These are phyloP conservation scores for Gadopsis marmoratus DNA, from an alignment of 2,797 vertebrate genomes.

Conservation along the genomic window DNA sequence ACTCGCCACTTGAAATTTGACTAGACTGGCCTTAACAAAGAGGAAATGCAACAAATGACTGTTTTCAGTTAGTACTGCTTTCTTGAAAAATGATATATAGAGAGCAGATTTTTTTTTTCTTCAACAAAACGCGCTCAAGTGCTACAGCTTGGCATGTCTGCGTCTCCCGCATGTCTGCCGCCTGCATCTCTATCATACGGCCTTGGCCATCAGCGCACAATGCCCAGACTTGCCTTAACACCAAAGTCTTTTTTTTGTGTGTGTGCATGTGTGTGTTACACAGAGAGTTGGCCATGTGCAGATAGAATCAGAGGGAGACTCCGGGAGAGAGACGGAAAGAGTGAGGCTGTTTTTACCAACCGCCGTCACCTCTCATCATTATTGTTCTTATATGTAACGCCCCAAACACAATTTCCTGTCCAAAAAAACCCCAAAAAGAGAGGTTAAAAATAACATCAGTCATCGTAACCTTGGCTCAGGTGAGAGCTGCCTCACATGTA, in stretches of 20 bases:
- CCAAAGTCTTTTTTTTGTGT: constrained; percentile 21
- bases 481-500: constrained; percentile 72
- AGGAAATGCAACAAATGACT: constrained; percentile 16
- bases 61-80: constrained; percentile 7
- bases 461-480: constrained; percentile 67
- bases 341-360: constrained; percentile 35
- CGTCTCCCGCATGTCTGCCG: constrained; percentile 13
- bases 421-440: constrained; percentile 14
- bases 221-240: constrained; percentile 41
- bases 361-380: constrained; percentile 30
- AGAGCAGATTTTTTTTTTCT: not conserved
- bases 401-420: constrained; percentile 47
- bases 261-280: constrained; percentile 29
- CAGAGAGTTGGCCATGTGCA: constrained; percentile 50
- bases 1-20: constrained; percentile 31
- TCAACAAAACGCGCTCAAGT: not conserved
- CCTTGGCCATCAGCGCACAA: constrained; percentile 15
- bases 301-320: constrained; percentile 10
- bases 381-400: constrained; percentile 14
- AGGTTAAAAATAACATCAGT: constrained; percentile 71
- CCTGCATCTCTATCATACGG: constrained; percentile 34
- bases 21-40: constrained; percentile 14
- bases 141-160: constrained; percentile 6
- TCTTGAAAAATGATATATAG: constrained; percentile 10
- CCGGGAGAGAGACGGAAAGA: not conserved